A percentile compares a stretch with the other conserved stretches of the same genome.
Evolutionary conservation across 2,888 invertebrate genomes (phyloP).

Genomic region (Macrostomum cliftonense): DNA sequence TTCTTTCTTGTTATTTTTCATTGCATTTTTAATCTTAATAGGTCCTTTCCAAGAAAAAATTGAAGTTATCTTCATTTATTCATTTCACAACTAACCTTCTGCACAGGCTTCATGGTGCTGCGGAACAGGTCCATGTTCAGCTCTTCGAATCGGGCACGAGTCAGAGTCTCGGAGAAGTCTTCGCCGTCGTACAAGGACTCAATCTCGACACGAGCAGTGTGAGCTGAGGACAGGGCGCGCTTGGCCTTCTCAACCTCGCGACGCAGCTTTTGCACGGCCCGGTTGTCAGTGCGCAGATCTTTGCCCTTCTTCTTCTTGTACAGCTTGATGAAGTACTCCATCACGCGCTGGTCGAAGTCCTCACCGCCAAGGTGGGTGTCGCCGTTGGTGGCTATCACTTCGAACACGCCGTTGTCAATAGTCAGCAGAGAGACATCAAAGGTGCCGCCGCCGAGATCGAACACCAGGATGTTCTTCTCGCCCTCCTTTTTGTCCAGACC

Average conservation of each 20-base stretch:
- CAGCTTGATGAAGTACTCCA: conserved; percentile 95
- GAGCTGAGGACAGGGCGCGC: conserved; percentile 74
- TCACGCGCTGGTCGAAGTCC: conserved; percentile 91
- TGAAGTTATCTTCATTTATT: too few species aligned
- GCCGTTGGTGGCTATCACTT: conserved; percentile 64
- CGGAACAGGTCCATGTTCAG: conserved; percentile 65
- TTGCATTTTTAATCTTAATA: too few species aligned
- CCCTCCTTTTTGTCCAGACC: conserved; percentile 69
- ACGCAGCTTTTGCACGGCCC: conserved; percentile 82
- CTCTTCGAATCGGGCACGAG: conserved; percentile 94
- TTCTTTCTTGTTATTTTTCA: too few species aligned
- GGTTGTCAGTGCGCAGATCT: conserved; percentile 74
- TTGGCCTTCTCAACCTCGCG: conserved; percentile 94
- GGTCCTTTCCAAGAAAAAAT: too few species aligned
- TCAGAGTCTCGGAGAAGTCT: conserved; percentile 90
- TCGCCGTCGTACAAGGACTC: conserved; percentile 94
- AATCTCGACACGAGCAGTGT: conserved; percentile 90
- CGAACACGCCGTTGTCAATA: conserved; percentile 95
- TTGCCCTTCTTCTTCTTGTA: conserved; percentile 97
- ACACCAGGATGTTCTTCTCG: conserved; percentile 65
- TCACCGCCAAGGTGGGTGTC: conserved; percentile 91
- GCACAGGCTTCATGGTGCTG: conserved; percentile 74
- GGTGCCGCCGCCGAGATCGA: conserved; percentile 96
- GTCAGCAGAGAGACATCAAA: conserved; percentile 94
- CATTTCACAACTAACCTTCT: conserved; percentile 14